Base-by-base conservation (phyloP, 2,797 vertebrate species). In the Pseudotriccus pelzelni region DNA sequence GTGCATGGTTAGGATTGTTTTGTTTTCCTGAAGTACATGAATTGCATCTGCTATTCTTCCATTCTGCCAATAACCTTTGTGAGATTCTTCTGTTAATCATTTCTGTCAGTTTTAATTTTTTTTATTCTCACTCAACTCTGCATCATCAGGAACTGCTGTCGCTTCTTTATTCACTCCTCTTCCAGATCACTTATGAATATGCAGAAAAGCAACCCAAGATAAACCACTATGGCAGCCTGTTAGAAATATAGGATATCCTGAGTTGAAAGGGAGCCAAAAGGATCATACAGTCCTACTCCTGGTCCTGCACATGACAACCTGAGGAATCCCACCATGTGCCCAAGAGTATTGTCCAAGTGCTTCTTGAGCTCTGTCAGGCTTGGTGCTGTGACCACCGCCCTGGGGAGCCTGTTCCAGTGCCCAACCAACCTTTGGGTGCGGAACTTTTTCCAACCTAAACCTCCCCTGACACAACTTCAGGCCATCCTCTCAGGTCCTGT, bases 31-130 rank as follows among this genome's bases (percentile, higher is more conserved):
- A 86, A 81, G 93, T 55, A 86, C 46, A 58, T 47, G 4, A 86
- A 88, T 72, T 60, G 36, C 73, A 90, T 86, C 77, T 91, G 69
- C 55, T 91, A 6, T 78, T 91, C 44, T 73, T 27, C 53, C 62
- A 73, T 84, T 94, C 76, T 90, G 43, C 30, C 50, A 78, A 75
- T 47, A 86, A 72, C 16, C 16, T 50, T 62, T 66, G 37, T 62
- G 50, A 94, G 58, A 84, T 49, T 73, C 25, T 75, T 79, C 62
- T 76, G 62, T 76, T 91, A 84, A 88, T 88, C 52, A 93, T 80
- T 41, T 72, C 39, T 52, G 62, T 55, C 83, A 96, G 73, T 47
- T 94, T 94, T 84, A 53, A 72, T 83, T 93, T 91, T 72, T 72
- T 77, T 72, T 94, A 62, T 86, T 77, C 73, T 81, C 62, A 72